Evolutionary conservation across 1,140 invertebrate genomes (phyloP).

Genomic region (Ceratina japonica): DNA sequence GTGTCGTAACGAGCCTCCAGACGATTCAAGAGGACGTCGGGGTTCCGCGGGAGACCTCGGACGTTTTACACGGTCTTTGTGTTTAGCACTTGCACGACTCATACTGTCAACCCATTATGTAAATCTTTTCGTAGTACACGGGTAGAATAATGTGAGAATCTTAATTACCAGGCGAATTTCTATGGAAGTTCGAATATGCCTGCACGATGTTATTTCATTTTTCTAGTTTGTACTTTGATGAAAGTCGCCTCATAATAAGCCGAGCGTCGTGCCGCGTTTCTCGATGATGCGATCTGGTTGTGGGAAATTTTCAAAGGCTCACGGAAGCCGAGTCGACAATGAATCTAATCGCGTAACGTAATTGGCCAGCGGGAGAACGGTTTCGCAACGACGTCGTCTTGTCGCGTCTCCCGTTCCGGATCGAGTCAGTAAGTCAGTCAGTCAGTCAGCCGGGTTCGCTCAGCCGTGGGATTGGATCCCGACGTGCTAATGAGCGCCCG

Average conservation of each 20-base stretch:
- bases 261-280: neutral
- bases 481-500: constrained; percentile 53
- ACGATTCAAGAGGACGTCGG: neutral
- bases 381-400: constrained; percentile 58
- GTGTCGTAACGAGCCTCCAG: neutral
- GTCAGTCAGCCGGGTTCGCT: constrained; percentile 60
- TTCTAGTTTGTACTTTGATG: too few relatives aligned
- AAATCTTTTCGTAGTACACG: too few relatives aligned
- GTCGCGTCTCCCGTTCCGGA: neutral
- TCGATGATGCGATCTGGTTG: constrained; percentile 10
- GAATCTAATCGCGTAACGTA: constrained; percentile 59
- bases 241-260: neutral
- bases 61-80: neutral
- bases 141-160: too few relatives aligned
- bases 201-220: too few relatives aligned
- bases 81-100: neutral
- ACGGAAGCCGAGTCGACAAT: constrained; percentile 64
- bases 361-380: constrained; percentile 39
- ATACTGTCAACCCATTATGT: neutral
- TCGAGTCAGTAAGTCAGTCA: constrained; percentile 58
- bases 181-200: too few relatives aligned
- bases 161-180: too few relatives aligned
- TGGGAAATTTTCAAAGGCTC: constrained; percentile 58
- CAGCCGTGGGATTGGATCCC: constrained; percentile 61
- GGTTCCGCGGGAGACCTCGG: neutral